These are phyloP conservation scores for Ectropis grisescens DNA, from an alignment of 1,140 invertebrate species.

Conservation along the genomic window DNA sequence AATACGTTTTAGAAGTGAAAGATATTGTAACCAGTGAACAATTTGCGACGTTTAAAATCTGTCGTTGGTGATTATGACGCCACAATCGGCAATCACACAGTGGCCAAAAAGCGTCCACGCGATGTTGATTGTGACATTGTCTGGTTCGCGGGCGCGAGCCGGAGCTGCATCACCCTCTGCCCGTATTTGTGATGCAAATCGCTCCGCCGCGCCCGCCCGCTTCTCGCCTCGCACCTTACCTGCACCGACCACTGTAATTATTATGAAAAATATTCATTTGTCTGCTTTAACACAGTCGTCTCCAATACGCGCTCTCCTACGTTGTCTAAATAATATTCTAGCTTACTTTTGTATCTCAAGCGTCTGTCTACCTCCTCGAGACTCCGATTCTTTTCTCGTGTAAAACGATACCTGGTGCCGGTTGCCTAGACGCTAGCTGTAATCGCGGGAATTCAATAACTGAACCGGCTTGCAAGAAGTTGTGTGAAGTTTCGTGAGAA, in stretches of 20 bases:
- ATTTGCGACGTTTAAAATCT: slow-evolving; percentile 4
- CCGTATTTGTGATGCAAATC: slow-evolving; percentile 68
- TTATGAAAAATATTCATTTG: slow-evolving; percentile 66
- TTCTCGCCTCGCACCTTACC: slow-evolving; percentile 45
- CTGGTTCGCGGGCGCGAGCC: slow-evolving; percentile 29
- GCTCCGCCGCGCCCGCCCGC: slow-evolving; percentile 32
- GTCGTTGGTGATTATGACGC: slow-evolving; percentile 36
- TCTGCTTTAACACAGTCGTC: slow-evolving; percentile 44
- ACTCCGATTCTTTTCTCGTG: no score
- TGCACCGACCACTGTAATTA: slow-evolving; percentile 54
- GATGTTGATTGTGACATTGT: slow-evolving; percentile 67
- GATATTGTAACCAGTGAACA: no score
- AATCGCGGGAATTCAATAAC: slow-evolving; percentile 54
- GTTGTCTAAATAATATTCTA: no score
- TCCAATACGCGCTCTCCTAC: slow-evolving; percentile 36
- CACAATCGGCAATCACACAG: slow-evolving; percentile 63
- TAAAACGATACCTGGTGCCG: no score
- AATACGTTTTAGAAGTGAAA: no score
- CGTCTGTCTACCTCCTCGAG: no score
- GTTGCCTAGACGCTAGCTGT: background rate
- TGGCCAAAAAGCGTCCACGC: slow-evolving; percentile 61
- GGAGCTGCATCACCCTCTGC: slow-evolving; percentile 28
- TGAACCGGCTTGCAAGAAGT: slow-evolving; percentile 36
- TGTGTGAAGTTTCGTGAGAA: slow-evolving; percentile 63
- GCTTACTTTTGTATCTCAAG: no score